These are phyloP conservation scores for Arvicanthis niloticus DNA, from an alignment of 2,113 vertebrate genomes.

Conservation along the genomic window DNA sequence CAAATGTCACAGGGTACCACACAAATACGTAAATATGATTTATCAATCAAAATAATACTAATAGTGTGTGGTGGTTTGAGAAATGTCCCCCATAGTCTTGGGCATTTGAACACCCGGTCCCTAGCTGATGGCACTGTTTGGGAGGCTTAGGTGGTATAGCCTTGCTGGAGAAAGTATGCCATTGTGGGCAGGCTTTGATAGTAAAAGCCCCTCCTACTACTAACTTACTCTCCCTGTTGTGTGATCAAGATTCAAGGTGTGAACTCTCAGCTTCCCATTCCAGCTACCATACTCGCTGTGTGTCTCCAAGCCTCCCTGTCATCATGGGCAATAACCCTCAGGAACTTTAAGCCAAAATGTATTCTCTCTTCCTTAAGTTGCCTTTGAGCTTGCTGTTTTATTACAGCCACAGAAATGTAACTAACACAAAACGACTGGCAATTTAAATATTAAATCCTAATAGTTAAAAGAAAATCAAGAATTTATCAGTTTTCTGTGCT, in stretches of 20 bases:
- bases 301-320: not conserved
- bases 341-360: not conserved
- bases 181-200: not conserved
- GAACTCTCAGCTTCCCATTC: not conserved
- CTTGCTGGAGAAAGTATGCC: not conserved
- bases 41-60: not conserved
- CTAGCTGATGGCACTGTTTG: not conserved
- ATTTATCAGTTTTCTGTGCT: not conserved
- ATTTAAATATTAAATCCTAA: not conserved
- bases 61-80: not conserved
- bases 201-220: not conserved
- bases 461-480: constrained; percentile 10
- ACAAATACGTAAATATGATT: not conserved
- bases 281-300: not conserved
- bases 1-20: not conserved
- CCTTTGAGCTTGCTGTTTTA: not conserved
- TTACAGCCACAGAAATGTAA: not conserved
- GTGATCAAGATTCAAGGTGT: not conserved
- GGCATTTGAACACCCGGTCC: not conserved
- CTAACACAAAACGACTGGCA: not conserved
- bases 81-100: not conserved
- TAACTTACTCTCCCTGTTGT: not conserved
- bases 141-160: too few relatives aligned
- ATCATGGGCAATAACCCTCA: too few relatives aligned
- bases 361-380: not conserved